phyloP scores from a whole-genome alignment of 2,888 invertebrate species.

The Eumerus sabulonum region DNA sequence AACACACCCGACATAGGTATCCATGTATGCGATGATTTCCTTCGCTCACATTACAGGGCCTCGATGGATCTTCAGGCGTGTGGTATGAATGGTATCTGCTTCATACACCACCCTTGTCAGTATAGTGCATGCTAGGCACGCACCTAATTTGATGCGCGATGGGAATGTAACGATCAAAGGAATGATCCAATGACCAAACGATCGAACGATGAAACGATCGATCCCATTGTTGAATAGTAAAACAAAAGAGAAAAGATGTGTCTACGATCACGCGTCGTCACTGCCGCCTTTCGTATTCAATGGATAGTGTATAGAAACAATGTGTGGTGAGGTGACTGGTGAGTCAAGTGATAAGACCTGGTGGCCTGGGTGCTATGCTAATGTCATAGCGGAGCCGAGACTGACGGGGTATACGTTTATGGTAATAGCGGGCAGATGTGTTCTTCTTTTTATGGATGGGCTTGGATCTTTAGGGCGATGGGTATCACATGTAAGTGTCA shows the following conservation, averaged over 20 bases:
- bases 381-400: too few species aligned
- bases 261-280: neutral
- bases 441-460: neutral
- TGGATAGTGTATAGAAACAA: too few species aligned
- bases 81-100: neutral
- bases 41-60: conserved; percentile 11
- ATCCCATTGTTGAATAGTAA: conserved; percentile 58
- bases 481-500: too few species aligned
- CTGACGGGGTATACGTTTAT: too few species aligned
- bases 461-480: too few species aligned
- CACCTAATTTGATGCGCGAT: conserved; percentile 25
- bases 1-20: conserved; percentile 7
- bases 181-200: conserved; percentile 52
- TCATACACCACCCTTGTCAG: conserved; percentile 23
- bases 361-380: too few species aligned
- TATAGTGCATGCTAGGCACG: conserved; percentile 9
- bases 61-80: neutral
- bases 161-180: conserved; percentile 46
- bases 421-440: too few species aligned
- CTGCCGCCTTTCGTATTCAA: too few species aligned
- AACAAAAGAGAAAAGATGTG: conserved; percentile 35
- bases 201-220: conserved; percentile 20
- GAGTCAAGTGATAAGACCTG: too few species aligned
- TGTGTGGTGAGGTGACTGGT: too few species aligned
- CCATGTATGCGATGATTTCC: conserved; percentile 11